Evolutionary conservation across 2,888 invertebrate genomes (phyloP).

Genomic region (Troilus luridus): DNA sequence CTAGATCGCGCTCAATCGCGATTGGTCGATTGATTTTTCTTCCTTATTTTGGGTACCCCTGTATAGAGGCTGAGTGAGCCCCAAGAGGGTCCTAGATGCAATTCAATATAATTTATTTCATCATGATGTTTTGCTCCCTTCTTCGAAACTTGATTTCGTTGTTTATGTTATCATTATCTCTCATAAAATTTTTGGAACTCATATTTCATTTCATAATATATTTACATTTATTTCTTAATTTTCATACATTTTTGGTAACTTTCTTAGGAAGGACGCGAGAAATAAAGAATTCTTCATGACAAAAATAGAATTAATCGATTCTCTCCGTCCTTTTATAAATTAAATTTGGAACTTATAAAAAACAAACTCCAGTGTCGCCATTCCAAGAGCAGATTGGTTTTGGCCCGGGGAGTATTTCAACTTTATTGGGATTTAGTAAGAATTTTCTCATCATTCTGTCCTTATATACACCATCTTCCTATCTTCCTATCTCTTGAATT

Average conservation of each 20-base stretch:
- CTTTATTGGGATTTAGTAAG: constrained; percentile 43
- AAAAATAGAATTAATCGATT: constrained; percentile 2
- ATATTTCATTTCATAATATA: no score
- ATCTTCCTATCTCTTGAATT: not conserved
- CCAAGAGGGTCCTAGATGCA: no score
- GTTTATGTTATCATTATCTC: no score
- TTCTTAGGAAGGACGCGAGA: not conserved
- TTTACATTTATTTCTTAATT: no score
- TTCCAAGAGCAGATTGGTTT: constrained; percentile 14
- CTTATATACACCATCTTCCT: not conserved
- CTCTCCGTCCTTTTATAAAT: not conserved
- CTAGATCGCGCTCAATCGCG: no score
- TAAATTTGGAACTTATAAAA: constrained; percentile 11
- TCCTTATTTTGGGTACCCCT: no score
- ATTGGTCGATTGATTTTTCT: no score
- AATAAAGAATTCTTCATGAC: not conserved
- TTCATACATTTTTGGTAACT: not conserved
- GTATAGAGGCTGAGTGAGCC: no score
- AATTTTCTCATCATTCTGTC: constrained; percentile 32
- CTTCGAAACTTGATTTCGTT: no score
- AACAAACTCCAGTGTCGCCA: not conserved
- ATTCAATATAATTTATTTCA: no score
- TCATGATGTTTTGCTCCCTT: no score
- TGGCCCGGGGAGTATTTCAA: not conserved
- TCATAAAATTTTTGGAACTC: no score